These are phyloP conservation scores for Hirundichthys speculiger DNA, from an alignment of 2,113 vertebrate species.

Conservation along the genomic window DNA sequence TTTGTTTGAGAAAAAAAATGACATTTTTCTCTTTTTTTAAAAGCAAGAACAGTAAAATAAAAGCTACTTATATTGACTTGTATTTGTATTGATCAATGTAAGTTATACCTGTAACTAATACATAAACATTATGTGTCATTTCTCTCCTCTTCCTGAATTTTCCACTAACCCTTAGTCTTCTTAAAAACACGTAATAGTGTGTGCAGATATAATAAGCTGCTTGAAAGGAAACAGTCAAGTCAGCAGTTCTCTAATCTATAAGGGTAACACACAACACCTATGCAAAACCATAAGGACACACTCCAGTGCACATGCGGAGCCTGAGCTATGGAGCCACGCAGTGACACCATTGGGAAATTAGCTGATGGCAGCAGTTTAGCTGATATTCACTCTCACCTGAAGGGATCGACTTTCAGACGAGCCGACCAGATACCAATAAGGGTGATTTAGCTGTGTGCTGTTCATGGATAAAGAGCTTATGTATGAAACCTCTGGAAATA, in stretches of 20 bases:
- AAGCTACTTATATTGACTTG: no score
- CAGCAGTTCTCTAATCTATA: constrained; percentile 28
- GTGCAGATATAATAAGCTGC: no score
- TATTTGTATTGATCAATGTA: no score
- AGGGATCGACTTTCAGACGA: constrained; percentile 57
- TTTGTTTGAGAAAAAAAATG: no score
- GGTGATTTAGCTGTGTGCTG: constrained; percentile 54
- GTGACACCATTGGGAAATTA: constrained; percentile 62
- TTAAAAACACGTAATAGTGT: no score
- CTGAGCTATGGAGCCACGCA: constrained; percentile 33
- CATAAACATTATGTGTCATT: no score
- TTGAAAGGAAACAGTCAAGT: constrained; percentile 15
- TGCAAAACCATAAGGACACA: constrained; percentile 10
- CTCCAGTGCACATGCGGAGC: constrained; percentile 2
- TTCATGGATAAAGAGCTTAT: constrained; percentile 74
- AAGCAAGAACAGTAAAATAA: no score
- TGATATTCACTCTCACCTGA: constrained; percentile 55
- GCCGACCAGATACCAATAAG: constrained; percentile 72
- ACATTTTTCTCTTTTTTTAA: no score
- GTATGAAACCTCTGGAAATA: constrained; percentile 70
- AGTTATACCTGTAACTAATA: no score
- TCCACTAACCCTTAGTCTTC: no score
- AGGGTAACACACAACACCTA: no score
- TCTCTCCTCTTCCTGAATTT: no score
- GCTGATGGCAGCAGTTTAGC: constrained; percentile 64